Base-by-base conservation (phyloP, 1,140 invertebrate genomes). In the Halyomorpha halys region DNA sequence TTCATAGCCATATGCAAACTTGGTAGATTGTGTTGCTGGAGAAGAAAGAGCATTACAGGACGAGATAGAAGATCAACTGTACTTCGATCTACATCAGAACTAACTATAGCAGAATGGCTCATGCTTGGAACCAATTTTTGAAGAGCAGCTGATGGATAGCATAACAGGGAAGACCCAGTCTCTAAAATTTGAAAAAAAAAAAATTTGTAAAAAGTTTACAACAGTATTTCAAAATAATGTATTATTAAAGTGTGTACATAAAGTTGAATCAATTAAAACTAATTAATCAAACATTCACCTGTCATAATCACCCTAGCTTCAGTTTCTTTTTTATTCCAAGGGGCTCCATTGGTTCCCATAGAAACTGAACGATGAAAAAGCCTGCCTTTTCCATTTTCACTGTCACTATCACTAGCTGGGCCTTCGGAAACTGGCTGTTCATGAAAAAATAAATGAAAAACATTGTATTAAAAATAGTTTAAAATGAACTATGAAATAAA, bases 11-110 rank as follows among this genome's bases (percentile, higher is more conserved):
- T 76, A 68, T 87, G 85, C 8, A 95, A 71, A 23, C 84, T 82
- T 25, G 87, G 83, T 18, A 95, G 77, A 72, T 95, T 89, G 71
- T 94, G 90, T 63, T 89, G 83, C 70, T 94, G 89, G 13, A 90
- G 79, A 18, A 94, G 82, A 70, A 96, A 95, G 1, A 83, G 76
- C 79, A 95, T 84, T 0, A 92, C 87, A 0, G 86, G 85, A n/a
- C 85, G 73, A 66, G 78, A 75, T 11, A 85, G 72, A 21, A 86
- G 74, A 68, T 68, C 77, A 67, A 70, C 76, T 75, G 30, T 72
- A 73, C 64, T 70, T 72, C 0, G 74, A 64, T 44, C 72, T 75
- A 5, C 71, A 65, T 65, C 76, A 70, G 70, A 62, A 23, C 69
- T 75, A 8, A 79, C 78, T 67, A 79, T 80, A 1, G 77, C 77